Base-by-base conservation (phyloP, 2,888 invertebrate species). In the Sylvicola fuscatus region DNA sequence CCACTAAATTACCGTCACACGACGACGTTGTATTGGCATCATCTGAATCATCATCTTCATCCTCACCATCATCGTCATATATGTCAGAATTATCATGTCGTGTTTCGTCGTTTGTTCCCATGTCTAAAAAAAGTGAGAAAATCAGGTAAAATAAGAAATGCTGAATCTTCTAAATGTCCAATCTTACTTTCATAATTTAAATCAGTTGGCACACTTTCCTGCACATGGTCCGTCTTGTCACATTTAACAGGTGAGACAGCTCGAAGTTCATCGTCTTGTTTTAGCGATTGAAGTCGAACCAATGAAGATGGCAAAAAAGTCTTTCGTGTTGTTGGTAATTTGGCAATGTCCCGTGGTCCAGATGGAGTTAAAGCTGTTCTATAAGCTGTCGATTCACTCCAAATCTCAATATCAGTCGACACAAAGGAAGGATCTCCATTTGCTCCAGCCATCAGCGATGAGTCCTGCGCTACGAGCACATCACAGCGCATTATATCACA, bases 401-500 rank as follows among this genome's bases (percentile, higher is more conserved):
- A 84, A 41, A 83, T 72, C 62, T 83, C 82, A 42, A 83, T 70
- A 49, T 83, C 83, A 6, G 83, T 83, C 49, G 68, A 70, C 14
- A 74, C 67, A 14, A 69, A 66, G 42, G 65, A 70, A 32, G 70
- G 67, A 47, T 72, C 72, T 41, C 72, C 74, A 43, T 70, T 65
- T 47, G 71, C 57, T 41, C 72, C 75, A 43, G 70, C 65, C 47
- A 71, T 57, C 29, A 65, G 48, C 40, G 60, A 66, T 35, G 64
- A 62, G 41, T 80, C 79, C 52, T 80, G 75, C 40, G 76, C 73
- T 43, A 75, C 67, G 46, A 87, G 63, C 36, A 90, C 84, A 55
- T 89, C 86, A 59, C 92, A 92, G 46, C 92, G 72, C 79, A 92
- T 87, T 48, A 92, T 83, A 62, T 92, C 90, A 66, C 92, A 93